Evolutionary conservation across 2,113 vertebrate genomes (phyloP).

Genomic region (Xiphophorus couchianus): DNA sequence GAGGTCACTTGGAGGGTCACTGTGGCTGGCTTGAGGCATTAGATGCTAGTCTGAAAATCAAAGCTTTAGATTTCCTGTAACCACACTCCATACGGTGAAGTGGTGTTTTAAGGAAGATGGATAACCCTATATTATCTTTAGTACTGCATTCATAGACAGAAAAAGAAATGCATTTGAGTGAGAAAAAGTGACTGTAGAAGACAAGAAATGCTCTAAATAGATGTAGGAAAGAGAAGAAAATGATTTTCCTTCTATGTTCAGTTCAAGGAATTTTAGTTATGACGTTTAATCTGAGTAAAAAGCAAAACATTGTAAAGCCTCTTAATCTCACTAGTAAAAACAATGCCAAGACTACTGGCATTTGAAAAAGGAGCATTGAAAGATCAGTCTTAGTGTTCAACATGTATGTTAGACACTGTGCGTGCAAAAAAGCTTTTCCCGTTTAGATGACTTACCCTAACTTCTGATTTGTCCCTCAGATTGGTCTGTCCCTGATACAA

Average conservation of each 20-base stretch:
- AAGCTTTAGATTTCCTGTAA: background rate
- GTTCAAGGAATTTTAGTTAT: background rate
- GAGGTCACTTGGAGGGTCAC: background rate
- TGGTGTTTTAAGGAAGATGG: background rate
- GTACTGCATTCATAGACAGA: background rate
- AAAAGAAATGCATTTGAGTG: background rate
- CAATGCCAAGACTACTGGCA: background rate
- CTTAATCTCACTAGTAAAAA: background rate
- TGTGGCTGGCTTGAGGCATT: background rate
- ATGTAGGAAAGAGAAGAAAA: too few species aligned
- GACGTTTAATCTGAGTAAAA: background rate
- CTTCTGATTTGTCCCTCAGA: background rate
- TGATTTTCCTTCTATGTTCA: too few species aligned
- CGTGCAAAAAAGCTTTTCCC: background rate
- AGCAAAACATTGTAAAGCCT: background rate
- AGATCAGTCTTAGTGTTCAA: background rate
- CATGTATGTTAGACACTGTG: background rate
- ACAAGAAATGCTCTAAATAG: too few species aligned
- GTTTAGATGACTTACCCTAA: background rate
- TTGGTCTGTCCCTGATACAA: too few species aligned
- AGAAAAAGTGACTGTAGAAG: background rate
- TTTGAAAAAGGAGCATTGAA: background rate
- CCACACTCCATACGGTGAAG: background rate
- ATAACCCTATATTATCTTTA: background rate
- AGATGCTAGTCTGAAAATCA: background rate